Evolutionary conservation across 2,797 vertebrate genomes (phyloP).

Genomic region (Bradypodion pumilum): DNA sequence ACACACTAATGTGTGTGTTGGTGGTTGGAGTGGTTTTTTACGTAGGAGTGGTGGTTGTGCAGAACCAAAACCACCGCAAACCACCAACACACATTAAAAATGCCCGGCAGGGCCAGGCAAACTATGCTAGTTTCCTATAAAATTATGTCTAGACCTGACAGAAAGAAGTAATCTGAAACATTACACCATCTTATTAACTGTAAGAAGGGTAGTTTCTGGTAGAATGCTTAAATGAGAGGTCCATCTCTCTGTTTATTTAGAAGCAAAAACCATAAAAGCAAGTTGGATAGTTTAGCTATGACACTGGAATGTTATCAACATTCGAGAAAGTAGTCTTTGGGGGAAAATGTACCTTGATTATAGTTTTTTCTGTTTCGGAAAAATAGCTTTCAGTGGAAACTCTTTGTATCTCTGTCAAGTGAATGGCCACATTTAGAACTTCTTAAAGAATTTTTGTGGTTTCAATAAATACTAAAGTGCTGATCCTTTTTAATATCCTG

Average conservation of each 20-base stretch:
- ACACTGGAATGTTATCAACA: not conserved
- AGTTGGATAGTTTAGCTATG: conserved; percentile 40
- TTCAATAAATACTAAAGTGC: not conserved
- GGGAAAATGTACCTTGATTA: conserved; percentile 16
- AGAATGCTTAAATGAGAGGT: conserved; percentile 55
- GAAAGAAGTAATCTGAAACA: conserved; percentile 54
- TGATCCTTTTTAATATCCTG: not conserved
- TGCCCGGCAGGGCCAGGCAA: no score
- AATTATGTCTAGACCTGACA: conserved; percentile 50
- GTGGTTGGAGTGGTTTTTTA: no score
- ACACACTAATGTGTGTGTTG: no score
- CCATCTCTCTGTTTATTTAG: conserved; percentile 43
- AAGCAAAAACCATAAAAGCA: conserved; percentile 59
- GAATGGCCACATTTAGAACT: not conserved
- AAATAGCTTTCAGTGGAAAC: conserved; percentile 5
- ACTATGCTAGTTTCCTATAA: no score
- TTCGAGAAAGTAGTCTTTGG: conserved; percentile 21
- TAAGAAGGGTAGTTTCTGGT: conserved; percentile 55
- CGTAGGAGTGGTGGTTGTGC: no score
- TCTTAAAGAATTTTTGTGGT: not conserved
- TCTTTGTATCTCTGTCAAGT: not conserved
- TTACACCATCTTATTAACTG: conserved; percentile 47
- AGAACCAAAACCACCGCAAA: no score
- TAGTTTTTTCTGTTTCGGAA: not conserved
- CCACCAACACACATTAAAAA: no score